Percentiles rank a stretch among this genome's conserved stretches.
Conservation (phyloP, 2,113 vertebrate genomes). For the Thamnaconus septentrionalis region DNA sequence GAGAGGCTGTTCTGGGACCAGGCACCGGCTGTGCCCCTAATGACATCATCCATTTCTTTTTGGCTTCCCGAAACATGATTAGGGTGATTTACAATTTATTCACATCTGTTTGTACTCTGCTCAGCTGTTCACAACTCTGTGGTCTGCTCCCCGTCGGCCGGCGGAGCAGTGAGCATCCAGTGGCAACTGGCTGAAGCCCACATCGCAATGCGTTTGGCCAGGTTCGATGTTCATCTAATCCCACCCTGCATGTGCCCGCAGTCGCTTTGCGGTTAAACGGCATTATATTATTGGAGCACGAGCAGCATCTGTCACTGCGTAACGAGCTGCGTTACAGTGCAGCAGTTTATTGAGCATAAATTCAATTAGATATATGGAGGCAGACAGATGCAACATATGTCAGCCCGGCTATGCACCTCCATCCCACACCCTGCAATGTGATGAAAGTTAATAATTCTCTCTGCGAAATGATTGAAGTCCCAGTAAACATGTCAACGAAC, state of each 20-base stretch:
- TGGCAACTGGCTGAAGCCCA: constrained; percentile 23
- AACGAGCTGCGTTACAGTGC: constrained; percentile 24
- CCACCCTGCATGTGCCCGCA: constrained; percentile 20
- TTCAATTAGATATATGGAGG: constrained; percentile 40
- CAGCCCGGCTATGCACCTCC: constrained; percentile 16
- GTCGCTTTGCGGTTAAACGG: constrained; percentile 18
- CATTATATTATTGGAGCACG: constrained; percentile 14
- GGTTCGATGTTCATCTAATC: constrained; percentile 30
- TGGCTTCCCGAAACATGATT: constrained; percentile 70
- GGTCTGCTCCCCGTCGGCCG: constrained; percentile 47
- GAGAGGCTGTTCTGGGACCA: constrained; percentile 68
- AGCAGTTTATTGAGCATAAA: constrained; percentile 25
- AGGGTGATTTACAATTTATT: constrained; percentile 74
- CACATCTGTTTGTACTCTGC: constrained; percentile 68
- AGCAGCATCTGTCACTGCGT: constrained; percentile 44
- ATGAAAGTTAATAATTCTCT: constrained; percentile 23
- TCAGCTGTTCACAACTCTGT: constrained; percentile 46
- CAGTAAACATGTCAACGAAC: constrained; percentile 14
- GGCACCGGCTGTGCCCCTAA: constrained; percentile 65
- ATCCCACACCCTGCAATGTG: not conserved
- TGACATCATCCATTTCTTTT: constrained; percentile 71
- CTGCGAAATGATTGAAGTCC: constrained; percentile 24
- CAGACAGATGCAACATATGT: constrained; percentile 44
- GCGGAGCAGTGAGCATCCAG: constrained; percentile 31
- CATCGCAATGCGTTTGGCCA: constrained; percentile 26